Conservation (phyloP, 2,797 vertebrate genomes). For the Mallotus villosus region DNA sequence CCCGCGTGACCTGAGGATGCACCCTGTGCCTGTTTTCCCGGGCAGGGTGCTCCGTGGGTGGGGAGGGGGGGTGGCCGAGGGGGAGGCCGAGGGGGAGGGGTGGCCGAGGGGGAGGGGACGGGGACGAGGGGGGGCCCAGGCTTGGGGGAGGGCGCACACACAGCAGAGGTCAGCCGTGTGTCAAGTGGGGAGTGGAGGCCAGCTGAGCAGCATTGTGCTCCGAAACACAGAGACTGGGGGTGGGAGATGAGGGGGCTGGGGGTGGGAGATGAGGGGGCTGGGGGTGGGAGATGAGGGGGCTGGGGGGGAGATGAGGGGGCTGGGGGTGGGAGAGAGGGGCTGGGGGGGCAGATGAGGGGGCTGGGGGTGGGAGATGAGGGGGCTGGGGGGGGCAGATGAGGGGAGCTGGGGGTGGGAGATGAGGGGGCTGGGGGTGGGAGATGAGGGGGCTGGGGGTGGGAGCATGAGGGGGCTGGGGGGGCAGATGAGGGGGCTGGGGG, state of each 20-base stretch:
- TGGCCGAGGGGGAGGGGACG: conserved; percentile 61
- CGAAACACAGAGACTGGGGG: conserved; percentile 69
- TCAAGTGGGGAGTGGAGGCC: conserved; percentile 86
- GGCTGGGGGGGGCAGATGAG: conserved; percentile 58
- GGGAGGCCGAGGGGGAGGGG: conserved; percentile 45
- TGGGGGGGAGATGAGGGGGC: conserved; percentile 34
- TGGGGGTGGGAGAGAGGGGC: conserved; percentile 59
- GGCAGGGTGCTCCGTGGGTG: conserved; percentile 49
- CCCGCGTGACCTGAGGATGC: conserved; percentile 71
- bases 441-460: conserved; percentile 27
- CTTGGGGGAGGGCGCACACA: conserved; percentile 67
- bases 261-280: conserved; percentile 53
- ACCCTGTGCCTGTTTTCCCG: conserved; percentile 44
- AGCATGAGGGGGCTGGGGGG: no score
- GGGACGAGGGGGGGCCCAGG: conserved; percentile 56
- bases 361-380: conserved; percentile 47
- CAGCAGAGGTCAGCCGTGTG: conserved; percentile 79
- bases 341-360: conserved; percentile 23
- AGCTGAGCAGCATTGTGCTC: conserved; percentile 88
- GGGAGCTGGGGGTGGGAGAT: conserved; percentile 36
- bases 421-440: conserved; percentile 30
- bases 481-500: conserved; percentile 54
- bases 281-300: conserved; percentile 53
- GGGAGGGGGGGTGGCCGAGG: conserved; percentile 56
- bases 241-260: conserved; percentile 17